Conservation (phyloP, 2,113 vertebrate species). For the Podarcis raffonei region DNA sequence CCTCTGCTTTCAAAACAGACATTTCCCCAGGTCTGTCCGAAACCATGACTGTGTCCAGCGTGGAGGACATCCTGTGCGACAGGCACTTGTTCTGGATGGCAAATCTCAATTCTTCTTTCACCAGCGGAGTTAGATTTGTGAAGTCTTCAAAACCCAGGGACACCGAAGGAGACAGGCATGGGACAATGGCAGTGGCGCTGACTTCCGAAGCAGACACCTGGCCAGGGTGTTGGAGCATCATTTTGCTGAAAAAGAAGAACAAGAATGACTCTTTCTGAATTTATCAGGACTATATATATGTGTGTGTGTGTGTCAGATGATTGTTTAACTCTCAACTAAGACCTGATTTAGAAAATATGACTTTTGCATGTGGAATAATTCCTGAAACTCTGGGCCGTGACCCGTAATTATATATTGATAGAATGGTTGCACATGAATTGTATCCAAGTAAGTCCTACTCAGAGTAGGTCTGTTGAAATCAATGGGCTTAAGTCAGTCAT, state of each 20-base stretch:
- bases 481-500: no score
- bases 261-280: slow-evolving; percentile 39
- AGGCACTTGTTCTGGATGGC: slow-evolving; percentile 91
- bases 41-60: slow-evolving; percentile 80
- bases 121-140: slow-evolving; percentile 88
- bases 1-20: slow-evolving; percentile 79
- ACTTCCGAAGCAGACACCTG: slow-evolving; percentile 90
- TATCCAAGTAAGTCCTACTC: no score
- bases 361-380: background rate
- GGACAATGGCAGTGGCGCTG: slow-evolving; percentile 91
- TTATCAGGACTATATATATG: background rate
- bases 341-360: background rate
- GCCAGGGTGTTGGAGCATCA: slow-evolving; percentile 96
- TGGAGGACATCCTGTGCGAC: slow-evolving; percentile 81
- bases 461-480: no score
- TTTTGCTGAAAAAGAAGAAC: slow-evolving; percentile 79
- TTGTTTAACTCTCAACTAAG: background rate
- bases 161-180: slow-evolving; percentile 90
- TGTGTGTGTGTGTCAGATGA: background rate
- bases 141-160: slow-evolving; percentile 94
- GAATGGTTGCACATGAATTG: background rate
- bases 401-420: background rate
- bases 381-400: background rate
- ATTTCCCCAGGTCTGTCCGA: slow-evolving; percentile 76
- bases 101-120: slow-evolving; percentile 93